Base-by-base conservation (phyloP, 2,888 invertebrate genomes). In the Agriopis leucophaearia region DNA sequence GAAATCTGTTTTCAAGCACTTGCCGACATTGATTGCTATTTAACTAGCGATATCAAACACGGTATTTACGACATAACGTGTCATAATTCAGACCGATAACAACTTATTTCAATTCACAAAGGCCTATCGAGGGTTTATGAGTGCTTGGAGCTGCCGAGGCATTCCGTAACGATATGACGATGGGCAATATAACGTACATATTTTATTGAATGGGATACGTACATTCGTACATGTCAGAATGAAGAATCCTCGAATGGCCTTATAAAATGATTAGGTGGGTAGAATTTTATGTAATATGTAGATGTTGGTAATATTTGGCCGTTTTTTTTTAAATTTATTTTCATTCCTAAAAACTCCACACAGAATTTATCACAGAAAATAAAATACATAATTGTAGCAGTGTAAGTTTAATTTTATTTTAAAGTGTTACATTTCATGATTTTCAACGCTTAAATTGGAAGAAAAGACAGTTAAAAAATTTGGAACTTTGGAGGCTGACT, bases 31-130 rank as follows among this genome's bases (percentile, higher is more conserved):
- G 59, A 68, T 68, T 63, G 54, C 54, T 18, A 18, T 63, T 62
- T 55, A 59, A 67, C 55, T 59, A 55, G 64, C 15, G 13, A 13
- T 45, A 64, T 64, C 15, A 64, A 68, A 55, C 64, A 51, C 50
- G 44, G 50, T 64, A 70, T 58, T 70, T 73, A 56, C 44, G 56
- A 64, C 58, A 16, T 57, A 58, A 59, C n/a, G 66, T 38, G 45
- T 48, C 51, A 58, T 73, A 73, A 66, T 36, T 70, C 64, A 60
- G 47, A 45, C n/a, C 57, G 68, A 74, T 71, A 76, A 69, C 66
- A 67, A 72, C 72, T 68, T 73, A 77, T 74, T 72, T 74, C 78
- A 74, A 78, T 74, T 72, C 58, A 50, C 64, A 59, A 44, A 62
- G 55, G 56, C 65, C 61, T 71, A 58, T 67, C 70, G 69, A 71